Base-by-base conservation (phyloP, 2,113 vertebrate genomes). In the Synodontis membranacea region DNA sequence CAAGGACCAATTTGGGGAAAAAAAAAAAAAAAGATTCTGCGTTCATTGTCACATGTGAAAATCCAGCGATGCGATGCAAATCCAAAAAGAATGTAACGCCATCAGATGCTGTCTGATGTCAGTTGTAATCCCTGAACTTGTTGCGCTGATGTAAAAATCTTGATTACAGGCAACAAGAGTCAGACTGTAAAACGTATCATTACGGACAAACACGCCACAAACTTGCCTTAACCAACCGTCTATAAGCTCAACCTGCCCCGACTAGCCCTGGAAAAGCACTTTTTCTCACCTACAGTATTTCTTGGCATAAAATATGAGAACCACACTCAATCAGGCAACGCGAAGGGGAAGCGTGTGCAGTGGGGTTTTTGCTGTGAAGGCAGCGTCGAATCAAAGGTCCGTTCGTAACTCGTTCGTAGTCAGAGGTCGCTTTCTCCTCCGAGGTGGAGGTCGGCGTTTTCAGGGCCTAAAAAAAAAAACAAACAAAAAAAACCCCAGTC, bases 211-310 rank as follows among this genome's bases (percentile, higher is more conserved):
- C 64, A 48, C 48, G 10, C 54, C 46, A 54, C 28, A 50, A 48
- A 66, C 42, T 5, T 82, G 80, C 56, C 80, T 56, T 84, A 84
- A 56, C 66, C 34, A 54, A 84, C 48, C 50, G 42, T 12, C 72
- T 83, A 25, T 25, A 84, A 74, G 48, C 31, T 74, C 68, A 19
- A 42, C 48, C 42, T 84, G 48, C 66, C 82, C 82, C 31, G 80
- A 82, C 58, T 34, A 31, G 80, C 28, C 82, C 82, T 10, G 46
- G 21, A 42, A 37, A 23, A 37, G 39, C n/a, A 54, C 5, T n/a
- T 46, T 46, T 48, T 66, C 31, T 37, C 10, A 21, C 17, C 31
- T n/a, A n/a, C n/a, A n/a, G 15, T 39, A 1, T 21, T 37, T 37
- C 46, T 52, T 70, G 44, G n/a, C 37, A n/a, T 17, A 37, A 37